Base-by-base conservation (phyloP, 2,888 invertebrate genomes). In the Coenonympha arcania region DNA sequence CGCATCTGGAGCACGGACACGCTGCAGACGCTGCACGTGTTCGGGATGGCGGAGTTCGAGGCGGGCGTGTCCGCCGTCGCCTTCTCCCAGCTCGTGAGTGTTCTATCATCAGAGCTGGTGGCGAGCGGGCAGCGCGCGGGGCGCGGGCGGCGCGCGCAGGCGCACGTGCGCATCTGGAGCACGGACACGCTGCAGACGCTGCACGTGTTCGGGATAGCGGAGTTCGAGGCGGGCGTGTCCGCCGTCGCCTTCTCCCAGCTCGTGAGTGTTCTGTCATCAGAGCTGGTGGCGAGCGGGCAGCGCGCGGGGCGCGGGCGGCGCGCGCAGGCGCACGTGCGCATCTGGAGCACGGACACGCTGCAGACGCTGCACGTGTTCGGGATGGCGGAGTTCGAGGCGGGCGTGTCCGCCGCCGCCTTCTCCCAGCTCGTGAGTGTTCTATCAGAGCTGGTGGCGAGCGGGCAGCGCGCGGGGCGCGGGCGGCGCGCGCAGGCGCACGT, bases 1-100 rank as follows among this genome's bases (percentile, higher is more conserved):
- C 89, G 96, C 49, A 94, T 97, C 61, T 97, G 96, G 96, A 94
- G 95, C 70, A 94, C 95, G 0, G 93, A 94, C 76, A 93, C 95
- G 1, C 78, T 97, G 58, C 93, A 94, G 73, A 96, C 96, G 0
- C 87, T 95, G 31, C 94, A 95, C 69, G 94, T 96, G 20, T 94
- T 96, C 69, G 96, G 96, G 3, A 93, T 95, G 91, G 95, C 95
- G 0, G 95, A 95, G 74, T 91, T 96, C 68, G 94, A 94, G 66
- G 89, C 93, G 44, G 95, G 95, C 0, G 94, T 97, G 0, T 89
- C 94, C 0, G 95, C 95, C 0, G 92, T 97, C 1, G 94, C 95
- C 0, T 97, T 96, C 76, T 95, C 95, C 0, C 94, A 94, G 71
- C 80, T 95, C 83, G 95, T 95, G 76, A 87, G 78, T 58, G 18